These are phyloP conservation scores for Spondyliosoma cantharus DNA, from an alignment of 2,797 vertebrate genomes.

Conservation along the genomic window DNA sequence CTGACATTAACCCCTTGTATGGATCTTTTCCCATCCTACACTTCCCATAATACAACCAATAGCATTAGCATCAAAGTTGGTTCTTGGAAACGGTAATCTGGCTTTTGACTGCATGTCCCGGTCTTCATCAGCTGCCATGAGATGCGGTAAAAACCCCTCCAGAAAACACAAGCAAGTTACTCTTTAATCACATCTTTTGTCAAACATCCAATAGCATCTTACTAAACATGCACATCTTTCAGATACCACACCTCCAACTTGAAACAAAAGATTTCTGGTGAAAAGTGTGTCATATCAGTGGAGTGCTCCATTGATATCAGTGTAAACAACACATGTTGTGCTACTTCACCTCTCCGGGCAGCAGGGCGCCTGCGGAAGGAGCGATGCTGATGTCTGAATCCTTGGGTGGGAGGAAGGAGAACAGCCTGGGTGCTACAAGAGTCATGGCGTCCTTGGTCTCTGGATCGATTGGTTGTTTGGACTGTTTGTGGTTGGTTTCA, in stretches of 20 bases:
- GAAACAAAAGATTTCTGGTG: background rate
- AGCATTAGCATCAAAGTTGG: background rate
- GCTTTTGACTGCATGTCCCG: too few relatives aligned
- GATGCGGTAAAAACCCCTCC: too few relatives aligned
- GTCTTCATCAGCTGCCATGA: too few relatives aligned
- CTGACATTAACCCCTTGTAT: background rate
- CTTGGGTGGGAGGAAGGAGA: slow-evolving; percentile 85
- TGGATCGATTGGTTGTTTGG: slow-evolving; percentile 70
- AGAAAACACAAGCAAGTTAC: too few relatives aligned
- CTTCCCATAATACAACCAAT: background rate
- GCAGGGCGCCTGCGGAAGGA: slow-evolving; percentile 86
- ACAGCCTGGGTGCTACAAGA: slow-evolving; percentile 82
- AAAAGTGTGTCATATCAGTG: background rate
- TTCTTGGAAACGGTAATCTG: background rate
- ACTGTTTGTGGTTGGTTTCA: slow-evolving; percentile 68
- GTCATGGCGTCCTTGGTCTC: slow-evolving; percentile 48
- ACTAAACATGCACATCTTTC: background rate
- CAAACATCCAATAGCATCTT: background rate
- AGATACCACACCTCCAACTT: background rate
- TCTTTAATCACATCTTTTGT: too few relatives aligned
- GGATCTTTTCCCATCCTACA: background rate
- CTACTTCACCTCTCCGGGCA: slow-evolving; percentile 88
- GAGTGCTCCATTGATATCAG: slow-evolving; percentile 1
- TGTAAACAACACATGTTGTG: slow-evolving; percentile 7
- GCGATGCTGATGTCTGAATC: slow-evolving; percentile 84